A percentile compares a stretch with the other conserved stretches of the same genome.
phyloP scores from a whole-genome alignment of 2,113 vertebrate species.

The Oryzias curvinotus region DNA sequence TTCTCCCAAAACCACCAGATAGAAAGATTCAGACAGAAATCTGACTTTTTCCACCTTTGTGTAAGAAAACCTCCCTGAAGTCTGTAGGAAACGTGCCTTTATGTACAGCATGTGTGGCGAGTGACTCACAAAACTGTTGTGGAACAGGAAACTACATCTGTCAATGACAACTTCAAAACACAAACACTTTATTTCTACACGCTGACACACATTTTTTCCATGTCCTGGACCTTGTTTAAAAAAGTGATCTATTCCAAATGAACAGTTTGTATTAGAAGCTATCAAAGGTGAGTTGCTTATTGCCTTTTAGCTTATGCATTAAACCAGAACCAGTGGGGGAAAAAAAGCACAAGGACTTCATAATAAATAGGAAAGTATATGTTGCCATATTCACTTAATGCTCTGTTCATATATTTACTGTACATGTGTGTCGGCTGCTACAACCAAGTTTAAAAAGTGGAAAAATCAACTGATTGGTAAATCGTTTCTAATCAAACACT shows the following conservation, averaged over 20 bases:
- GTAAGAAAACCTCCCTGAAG: conserved; percentile 66
- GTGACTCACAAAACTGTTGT: conserved; percentile 65
- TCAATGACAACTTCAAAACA: conserved; percentile 60
- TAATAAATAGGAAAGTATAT: conserved; percentile 80
- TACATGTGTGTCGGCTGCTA: conserved; percentile 71
- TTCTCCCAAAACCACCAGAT: no score
- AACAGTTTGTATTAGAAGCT: conserved; percentile 23
- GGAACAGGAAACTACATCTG: conserved; percentile 60
- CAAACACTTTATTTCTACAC: conserved; percentile 56
- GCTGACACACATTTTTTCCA: conserved; percentile 60
- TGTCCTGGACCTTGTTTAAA: conserved; percentile 49
- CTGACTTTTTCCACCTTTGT: conserved; percentile 17
- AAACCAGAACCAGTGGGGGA: conserved; percentile 53
- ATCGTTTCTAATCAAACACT: conserved; percentile 54
- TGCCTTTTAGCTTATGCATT: conserved; percentile 58
- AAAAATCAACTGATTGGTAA: conserved; percentile 59
- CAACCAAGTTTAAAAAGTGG: conserved; percentile 67
- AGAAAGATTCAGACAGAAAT: not conserved
- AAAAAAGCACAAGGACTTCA: conserved; percentile 67
- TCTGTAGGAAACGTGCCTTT: conserved; percentile 42
- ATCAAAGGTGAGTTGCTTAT: conserved; percentile 43
- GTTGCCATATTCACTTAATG: conserved; percentile 63
- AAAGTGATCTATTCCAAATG: conserved; percentile 30
- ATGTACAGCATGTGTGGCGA: conserved; percentile 65
- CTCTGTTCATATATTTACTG: conserved; percentile 64